Evolutionary conservation across 2,797 vertebrate genomes (phyloP).

Genomic region (Botia almorhae): DNA sequence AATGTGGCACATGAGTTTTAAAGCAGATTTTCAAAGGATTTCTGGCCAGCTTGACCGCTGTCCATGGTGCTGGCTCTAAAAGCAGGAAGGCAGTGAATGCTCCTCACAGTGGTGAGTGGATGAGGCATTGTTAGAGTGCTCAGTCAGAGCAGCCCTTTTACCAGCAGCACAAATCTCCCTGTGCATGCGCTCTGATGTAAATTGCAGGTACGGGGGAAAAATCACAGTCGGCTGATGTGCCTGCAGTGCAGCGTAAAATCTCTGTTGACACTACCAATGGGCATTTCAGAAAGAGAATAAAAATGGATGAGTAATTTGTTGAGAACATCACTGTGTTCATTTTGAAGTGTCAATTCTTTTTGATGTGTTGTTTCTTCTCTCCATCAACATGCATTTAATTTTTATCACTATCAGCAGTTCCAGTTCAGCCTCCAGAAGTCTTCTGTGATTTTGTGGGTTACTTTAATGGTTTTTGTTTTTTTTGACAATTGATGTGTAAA

Average conservation of each 20-base stretch:
- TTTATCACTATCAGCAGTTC: conserved; percentile 9
- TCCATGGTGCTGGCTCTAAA: conserved; percentile 12
- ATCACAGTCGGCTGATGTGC: conserved; percentile 68
- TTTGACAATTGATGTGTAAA: conserved; percentile 45
- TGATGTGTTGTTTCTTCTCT: conserved; percentile 8
- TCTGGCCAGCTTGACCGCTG: background rate
- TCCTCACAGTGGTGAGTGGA: conserved; percentile 30
- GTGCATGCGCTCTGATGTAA: conserved; percentile 75
- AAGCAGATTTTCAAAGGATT: background rate
- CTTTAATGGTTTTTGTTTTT: background rate
- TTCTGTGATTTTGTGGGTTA: background rate
- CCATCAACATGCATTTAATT: conserved; percentile 29
- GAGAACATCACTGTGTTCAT: background rate
- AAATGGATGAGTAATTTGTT: conserved; percentile 19
- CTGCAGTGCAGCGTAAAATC: conserved; percentile 74
- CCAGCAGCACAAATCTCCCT: conserved; percentile 68
- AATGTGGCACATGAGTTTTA: background rate
- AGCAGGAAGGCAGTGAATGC: conserved; percentile 24
- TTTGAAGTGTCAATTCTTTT: conserved; percentile 13
- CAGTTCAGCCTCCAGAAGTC: conserved; percentile 11
- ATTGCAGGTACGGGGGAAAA: conserved; percentile 74
- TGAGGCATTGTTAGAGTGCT: conserved; percentile 68
- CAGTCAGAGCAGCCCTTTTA: conserved; percentile 54
- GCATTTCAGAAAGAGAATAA: conserved; percentile 60
- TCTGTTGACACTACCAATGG: conserved; percentile 75